Evolutionary conservation across 2,888 invertebrate species (phyloP), one percentile per base, ranked within the genome.

Genomic region (Axea sp.): DNA sequence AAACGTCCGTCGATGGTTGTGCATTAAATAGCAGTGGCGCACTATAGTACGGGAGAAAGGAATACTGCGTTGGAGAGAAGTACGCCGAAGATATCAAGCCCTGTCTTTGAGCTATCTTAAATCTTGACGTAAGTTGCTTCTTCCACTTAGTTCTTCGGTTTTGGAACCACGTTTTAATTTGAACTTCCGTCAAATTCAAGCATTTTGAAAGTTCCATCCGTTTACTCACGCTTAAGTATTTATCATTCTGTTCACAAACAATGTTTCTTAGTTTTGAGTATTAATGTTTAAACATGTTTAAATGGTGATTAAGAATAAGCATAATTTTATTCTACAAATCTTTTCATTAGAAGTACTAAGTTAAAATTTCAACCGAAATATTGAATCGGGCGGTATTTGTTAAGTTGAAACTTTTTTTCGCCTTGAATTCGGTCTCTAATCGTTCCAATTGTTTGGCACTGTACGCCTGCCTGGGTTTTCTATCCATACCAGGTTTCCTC

Each of bases 161-260:
- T 88, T 97, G 96, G 86, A 97, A 97, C 97, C 97, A 97, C 0
- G 97, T 97, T 87, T 98, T 98, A 77, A 98, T 97, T 89, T 98
- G 97, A 0, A 97, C 97, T 88, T 98, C 97, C 0, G 97, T 97
- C 35, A 98, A 90, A 77, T 92, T 94, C 22, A 98, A 88, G 0
- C 93, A 93, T 86, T 96, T 95, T 0, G 97, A 97, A 2, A 98
- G 89, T 81, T 98, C 97, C 93, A 97, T 94, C 53, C 98, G 90
- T 87, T 98, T 98, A 82, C 95, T 96, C 0, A 98, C 98, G 87
- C 97, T 97, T 55, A 98, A 90, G 87, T 98, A 98, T 87, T 98
- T 98, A 89, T 98, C 98, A 53, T 94, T 90, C 92, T 92, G 86
- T 5, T n/a, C n/a, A n/a, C n/a, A n/a, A n/a, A n/a, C n/a, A n/a